Base-by-base conservation (phyloP, 2,888 invertebrate genomes). In the Acanthosepion lycidas region DNA sequence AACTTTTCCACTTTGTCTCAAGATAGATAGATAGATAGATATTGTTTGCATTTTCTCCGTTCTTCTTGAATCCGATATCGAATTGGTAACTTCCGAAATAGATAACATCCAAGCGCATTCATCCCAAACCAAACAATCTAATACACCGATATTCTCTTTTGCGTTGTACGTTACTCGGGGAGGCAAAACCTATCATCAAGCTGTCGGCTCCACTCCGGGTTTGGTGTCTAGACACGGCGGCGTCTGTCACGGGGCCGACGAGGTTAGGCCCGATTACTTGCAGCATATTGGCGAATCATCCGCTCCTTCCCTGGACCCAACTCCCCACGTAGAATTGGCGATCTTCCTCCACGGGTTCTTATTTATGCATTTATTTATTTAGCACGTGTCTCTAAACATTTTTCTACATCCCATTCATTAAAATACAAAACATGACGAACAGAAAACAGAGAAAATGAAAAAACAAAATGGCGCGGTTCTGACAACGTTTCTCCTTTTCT, bases 171-270 rank as follows among this genome's bases (percentile, higher is more conserved):
- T 55, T 28, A n/a, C n/a, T 78, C 78, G 28, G n/a, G 78, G n/a
- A n/a, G n/a, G 9, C n/a, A 78, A 78, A 78, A 78, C 78, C 78
- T 78, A 78, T 78, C 78, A 78, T 78, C 78, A 28, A n/a, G n/a
- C 78, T 78, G 78, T 4, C 78, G 78, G 78, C 78, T 78, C 78
- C 78, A 78, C 78, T 78, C 78, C 18, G 18, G 78, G 78, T n/a
- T 78, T 78, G 78, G 28, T 78, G 78, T 78, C 78, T 78, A 78
- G 78, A 78, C 78, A 78, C 78, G 78, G n/a, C 78, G 78, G 78
- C 78, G 78, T 78, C 78, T 78, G 78, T 78, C 78, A n/a, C 78
- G 78, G n/a, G n/a, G 78, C 78, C 78, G 78, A 78, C n/a, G n/a
- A 78, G 78, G 78, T 78, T 18, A 78, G 78, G n/a, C 78, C 78